Percentiles rank a stretch among this genome's conserved stretches.
Evolutionary conservation across 2,797 vertebrate genomes (phyloP).

Genomic region (Erithacus rubecula): DNA sequence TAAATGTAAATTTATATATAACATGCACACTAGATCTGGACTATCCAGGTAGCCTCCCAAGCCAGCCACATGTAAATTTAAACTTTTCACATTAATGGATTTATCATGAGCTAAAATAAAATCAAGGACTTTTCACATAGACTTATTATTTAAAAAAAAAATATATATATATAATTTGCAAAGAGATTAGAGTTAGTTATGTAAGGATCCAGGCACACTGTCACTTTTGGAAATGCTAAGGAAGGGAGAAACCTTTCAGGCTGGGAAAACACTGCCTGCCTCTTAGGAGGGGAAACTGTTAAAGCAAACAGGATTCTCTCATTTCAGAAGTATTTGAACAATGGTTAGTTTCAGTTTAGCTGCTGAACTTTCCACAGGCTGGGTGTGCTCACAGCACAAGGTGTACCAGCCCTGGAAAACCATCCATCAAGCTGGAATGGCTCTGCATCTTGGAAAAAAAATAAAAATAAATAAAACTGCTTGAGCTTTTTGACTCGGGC

Average conservation of each 20-base stretch:
- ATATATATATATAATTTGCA: no score
- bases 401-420: conserved; percentile 15
- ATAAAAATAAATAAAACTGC: not conserved
- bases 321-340: conserved; percentile 12
- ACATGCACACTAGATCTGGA: not conserved
- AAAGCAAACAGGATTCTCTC: conserved; percentile 32
- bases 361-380: conserved; percentile 5
- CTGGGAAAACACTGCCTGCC: not conserved
- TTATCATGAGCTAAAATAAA: not conserved
- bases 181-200: not conserved
- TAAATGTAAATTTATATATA: no score
- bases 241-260: not conserved
- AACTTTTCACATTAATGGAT: not conserved
- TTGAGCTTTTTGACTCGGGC: not conserved
- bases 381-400: conserved; percentile 20
- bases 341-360: conserved; percentile 39
- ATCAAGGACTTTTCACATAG: not conserved
- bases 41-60: not conserved
- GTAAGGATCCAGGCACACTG: not conserved
- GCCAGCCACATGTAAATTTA: accelerated
- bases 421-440: not conserved
- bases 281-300: not conserved
- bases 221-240: not conserved
- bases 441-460: not conserved
- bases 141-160: accelerated